Conservation (phyloP, 2,113 vertebrate genomes). For the Sakesphorus luctuosus region DNA sequence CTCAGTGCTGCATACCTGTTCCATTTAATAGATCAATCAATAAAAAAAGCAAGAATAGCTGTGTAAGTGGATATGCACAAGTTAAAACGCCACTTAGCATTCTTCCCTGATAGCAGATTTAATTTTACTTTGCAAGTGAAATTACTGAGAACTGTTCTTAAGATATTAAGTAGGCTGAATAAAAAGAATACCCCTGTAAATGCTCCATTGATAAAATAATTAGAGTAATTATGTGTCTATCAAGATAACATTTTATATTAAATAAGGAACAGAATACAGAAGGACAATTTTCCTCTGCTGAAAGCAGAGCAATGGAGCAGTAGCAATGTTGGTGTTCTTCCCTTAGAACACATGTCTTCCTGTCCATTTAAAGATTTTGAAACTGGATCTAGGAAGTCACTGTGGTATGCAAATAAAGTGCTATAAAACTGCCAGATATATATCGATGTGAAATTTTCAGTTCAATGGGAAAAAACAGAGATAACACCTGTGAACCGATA, state of each 20-base stretch:
- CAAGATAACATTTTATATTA: constrained; percentile 6
- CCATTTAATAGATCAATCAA: not conserved
- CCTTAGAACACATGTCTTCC: not conserved
- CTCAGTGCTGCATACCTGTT: not conserved
- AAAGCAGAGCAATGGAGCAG: not conserved
- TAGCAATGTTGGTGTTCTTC: not conserved
- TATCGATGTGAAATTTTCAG: not conserved
- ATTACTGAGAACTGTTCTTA: constrained; percentile 2
- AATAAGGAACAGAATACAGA: constrained; percentile 1
- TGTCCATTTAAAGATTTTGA: not conserved
- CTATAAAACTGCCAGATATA: not conserved
- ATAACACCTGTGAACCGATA: not conserved
- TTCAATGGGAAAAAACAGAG: not conserved
- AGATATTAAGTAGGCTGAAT: constrained; percentile 8
- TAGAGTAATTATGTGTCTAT: constrained; percentile 12
- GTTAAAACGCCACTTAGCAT: not conserved
- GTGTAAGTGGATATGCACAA: not conserved
- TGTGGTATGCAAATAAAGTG: not conserved
- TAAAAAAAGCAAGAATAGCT: not conserved
- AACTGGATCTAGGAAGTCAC: not conserved
- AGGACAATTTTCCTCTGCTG: not conserved
- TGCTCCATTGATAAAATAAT: constrained; percentile 14
- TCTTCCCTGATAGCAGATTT: not conserved
- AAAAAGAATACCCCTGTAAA: constrained; percentile 21
- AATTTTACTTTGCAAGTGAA: constrained; percentile 16